Evolutionary conservation across 2,113 vertebrate genomes (phyloP), one percentile per base, ranked within the genome.

Genomic region (Gadus chalcogrammus): DNA sequence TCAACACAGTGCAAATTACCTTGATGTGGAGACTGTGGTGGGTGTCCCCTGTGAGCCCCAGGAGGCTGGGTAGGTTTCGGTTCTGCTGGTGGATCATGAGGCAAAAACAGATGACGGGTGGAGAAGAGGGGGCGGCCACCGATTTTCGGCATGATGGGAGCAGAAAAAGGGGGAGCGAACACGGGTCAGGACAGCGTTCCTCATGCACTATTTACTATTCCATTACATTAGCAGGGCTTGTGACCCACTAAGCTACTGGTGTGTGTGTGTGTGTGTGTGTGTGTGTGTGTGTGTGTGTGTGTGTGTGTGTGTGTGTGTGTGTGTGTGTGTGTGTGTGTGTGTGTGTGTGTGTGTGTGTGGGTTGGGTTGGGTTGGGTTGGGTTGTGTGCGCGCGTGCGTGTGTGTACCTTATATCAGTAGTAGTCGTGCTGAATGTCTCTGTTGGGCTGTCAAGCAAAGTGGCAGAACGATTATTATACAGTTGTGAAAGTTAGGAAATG

Each of bases 181-280:
- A 79, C 73, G 80, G 87, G 86, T 84, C 68, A 83, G 69, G 15
- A 78, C 55, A n/a, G 55, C 75, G 73, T 70, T 74, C 78, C 87
- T 86, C 85, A 86, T 84, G 67, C 75, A 88, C 68, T 84, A 88
- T 89, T 90, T 84, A 87, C 71, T 62, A 62, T 38, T 56, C 24
- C 60, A 68, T 52, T 68, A 79, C 75, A 79, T 79, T 74, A 79
- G 67, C 63, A 69, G 75, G 72, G 65, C 73, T 53, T 65, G 71
- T 79, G 76, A 82, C 72, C 55, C 69, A 72, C 71, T 84, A 64
- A 77, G 74, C 65, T 74, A 85, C 78, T 76, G 76, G 70, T 55
- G 2, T 75, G 77, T 61, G 64, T 56, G 65, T 68, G 79, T 48
- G 42, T 48, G 42, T 48, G 42, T 48, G 42, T 12, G 58, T 67